Percentiles rank a stretch among this genome's conserved stretches.
phyloP scores from a whole-genome alignment of 2,113 vertebrate species.

The Tyto alba region DNA sequence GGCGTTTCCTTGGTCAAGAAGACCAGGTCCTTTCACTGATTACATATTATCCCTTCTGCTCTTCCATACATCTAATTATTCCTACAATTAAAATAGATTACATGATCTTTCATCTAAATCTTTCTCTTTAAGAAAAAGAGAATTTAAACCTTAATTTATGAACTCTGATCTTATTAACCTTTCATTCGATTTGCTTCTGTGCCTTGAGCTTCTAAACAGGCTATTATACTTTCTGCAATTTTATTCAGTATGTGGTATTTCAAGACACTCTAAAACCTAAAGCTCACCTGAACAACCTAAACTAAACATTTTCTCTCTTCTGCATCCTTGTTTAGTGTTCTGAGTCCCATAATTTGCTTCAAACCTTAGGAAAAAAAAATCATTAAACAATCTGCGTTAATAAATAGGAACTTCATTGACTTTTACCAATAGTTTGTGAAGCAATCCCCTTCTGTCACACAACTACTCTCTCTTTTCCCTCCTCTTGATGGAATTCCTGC shows the following conservation, averaged over 20 bases:
- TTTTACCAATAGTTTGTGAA: background rate
- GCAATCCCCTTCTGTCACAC: background rate
- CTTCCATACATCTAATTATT: background rate
- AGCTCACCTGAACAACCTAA: background rate
- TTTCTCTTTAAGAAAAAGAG: conserved; percentile 46
- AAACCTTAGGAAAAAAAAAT: background rate
- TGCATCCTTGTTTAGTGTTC: background rate
- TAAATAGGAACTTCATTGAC: background rate
- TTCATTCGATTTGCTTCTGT: conserved; percentile 29
- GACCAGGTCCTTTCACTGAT: background rate
- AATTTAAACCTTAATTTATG: conserved; percentile 51
- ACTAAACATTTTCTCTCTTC: background rate
- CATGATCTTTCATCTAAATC: conserved; percentile 26
- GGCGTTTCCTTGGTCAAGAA: background rate
- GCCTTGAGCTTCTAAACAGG: conserved; percentile 27
- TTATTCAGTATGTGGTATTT: background rate
- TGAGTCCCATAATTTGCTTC: background rate
- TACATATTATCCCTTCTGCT: background rate
- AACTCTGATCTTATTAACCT: conserved; percentile 50
- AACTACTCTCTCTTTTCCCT: background rate
- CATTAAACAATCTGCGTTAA: background rate
- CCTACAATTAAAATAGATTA: conserved; percentile 18
- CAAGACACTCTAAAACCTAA: background rate
- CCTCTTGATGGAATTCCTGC: background rate
- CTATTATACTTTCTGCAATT: background rate